A percentile compares a stretch with the other conserved stretches of the same genome.
phyloP scores from a whole-genome alignment of 2,888 invertebrate genomes.

The Xanthia togata region DNA sequence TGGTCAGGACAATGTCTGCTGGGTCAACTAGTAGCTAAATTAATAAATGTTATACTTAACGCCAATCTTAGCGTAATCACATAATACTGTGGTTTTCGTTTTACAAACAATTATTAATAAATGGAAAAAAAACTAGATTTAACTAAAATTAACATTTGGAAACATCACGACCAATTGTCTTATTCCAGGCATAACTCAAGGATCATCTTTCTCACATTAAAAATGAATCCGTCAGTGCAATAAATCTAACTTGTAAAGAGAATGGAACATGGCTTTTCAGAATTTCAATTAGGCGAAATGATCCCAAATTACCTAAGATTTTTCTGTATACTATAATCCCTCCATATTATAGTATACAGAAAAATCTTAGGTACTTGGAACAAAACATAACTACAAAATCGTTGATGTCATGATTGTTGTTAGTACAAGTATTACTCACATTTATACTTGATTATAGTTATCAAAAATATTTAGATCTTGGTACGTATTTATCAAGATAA shows the following conservation, averaged over 20 bases:
- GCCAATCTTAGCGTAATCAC: slow-evolving; percentile 5
- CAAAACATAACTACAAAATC: background rate
- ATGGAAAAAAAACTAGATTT: background rate
- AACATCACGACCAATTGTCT: background rate
- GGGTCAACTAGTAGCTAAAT: background rate
- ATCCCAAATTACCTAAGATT: background rate
- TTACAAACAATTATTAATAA: background rate
- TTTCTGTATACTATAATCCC: too few species aligned
- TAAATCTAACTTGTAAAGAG: slow-evolving; percentile 1
- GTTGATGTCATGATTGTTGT: slow-evolving; percentile 3
- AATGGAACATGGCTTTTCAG: background rate
- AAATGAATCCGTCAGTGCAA: background rate
- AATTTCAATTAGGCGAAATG: background rate
- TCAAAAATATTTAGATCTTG: background rate
- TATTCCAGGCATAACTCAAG: background rate
- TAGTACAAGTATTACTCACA: slow-evolving; percentile 16
- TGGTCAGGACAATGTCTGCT: background rate
- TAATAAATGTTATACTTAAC: background rate
- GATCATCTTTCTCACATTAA: background rate
- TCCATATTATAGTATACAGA: too few species aligned
- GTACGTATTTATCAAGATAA: slow-evolving; percentile 25
- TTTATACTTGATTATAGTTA: slow-evolving; percentile 10
- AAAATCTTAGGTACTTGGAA: background rate
- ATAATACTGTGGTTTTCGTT: slow-evolving; percentile 64
- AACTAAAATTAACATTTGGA: slow-evolving; percentile 4